Evolutionary conservation across 2,113 vertebrate genomes (phyloP), one percentile per base, ranked within the genome.

Genomic region (Eolophus roseicapilla): DNA sequence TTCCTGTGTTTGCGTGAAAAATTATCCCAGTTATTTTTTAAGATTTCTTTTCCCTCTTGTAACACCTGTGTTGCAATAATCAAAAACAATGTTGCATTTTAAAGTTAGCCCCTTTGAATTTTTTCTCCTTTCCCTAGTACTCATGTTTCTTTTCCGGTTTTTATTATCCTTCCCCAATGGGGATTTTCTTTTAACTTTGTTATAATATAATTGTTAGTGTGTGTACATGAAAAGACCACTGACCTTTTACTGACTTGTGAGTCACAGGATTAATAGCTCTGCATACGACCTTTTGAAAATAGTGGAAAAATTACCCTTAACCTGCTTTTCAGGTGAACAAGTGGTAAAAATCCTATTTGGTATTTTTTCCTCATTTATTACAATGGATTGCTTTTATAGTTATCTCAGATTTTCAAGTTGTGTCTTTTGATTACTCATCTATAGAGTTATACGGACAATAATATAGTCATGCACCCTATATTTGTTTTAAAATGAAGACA

Each of bases 121-220:
- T 91, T 86, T 91, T 79, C 57, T 95, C 89, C 92, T 86, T 96
- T 76, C 74, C 52, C 24, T 78, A 13, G 92, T 95, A 90, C 69
- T 95, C 88, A 96, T 44, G 76, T 96, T 94, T 91, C 73, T 96
- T 88, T 96, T 97, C 95, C 44, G 47, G 73, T 94, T 96, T 94
- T 93, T 94, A 94, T 96, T 96, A 92, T 93, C 80, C 81, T 91
- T 83, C 39, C 76, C 73, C 82, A 80, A 29, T 82, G 83, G 90
- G 90, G 76, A 93, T 94, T 90, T 96, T 96, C 80, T 94, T 92
- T 88, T 84, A 92, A 86, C 93, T 95, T 95, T 92, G 55, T 93
- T 88, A 60, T 90, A 93, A 75, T 89, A 68, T 95, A 91, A 82
- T 83, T 88, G 85, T 87, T 91, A 73, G 68, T 3, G 21, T 82